A percentile compares a stretch with the other conserved stretches of the same genome.
Conservation (phyloP, 1,140 invertebrate genomes). For the Ceratosolen fusciceps region DNA sequence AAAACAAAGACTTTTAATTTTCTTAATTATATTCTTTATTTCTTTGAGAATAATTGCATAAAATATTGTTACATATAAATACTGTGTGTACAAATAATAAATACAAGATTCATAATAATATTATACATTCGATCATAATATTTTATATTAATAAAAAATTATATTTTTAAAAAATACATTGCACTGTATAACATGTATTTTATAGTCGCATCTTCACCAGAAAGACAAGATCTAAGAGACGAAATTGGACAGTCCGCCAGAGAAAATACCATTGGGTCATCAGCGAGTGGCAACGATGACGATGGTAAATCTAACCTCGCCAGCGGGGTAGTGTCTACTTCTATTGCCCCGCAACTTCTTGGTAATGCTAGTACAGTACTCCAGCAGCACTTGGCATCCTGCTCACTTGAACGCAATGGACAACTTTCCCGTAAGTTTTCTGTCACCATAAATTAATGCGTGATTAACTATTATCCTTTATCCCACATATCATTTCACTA, state of each 20-base stretch:
- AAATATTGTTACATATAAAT: no score
- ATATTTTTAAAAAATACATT: no score
- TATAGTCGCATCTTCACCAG: conserved; percentile 76
- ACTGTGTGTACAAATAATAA: no score
- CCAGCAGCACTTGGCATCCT: conserved; percentile 48
- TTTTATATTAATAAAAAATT: no score
- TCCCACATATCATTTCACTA: no score
- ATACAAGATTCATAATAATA: no score
- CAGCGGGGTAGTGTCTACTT: background rate
- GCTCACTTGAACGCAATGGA: conserved; percentile 70
- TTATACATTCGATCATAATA: no score
- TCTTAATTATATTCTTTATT: no score
- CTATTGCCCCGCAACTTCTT: conserved; percentile 29
- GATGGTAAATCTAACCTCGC: background rate
- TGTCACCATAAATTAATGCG: background rate
- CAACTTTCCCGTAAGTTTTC: conserved; percentile 75
- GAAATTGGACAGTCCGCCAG: conserved; percentile 57
- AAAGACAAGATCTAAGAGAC: conserved; percentile 69
- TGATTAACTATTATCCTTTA: background rate
- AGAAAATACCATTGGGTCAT: conserved; percentile 1
- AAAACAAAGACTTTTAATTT: no score
- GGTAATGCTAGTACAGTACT: conserved; percentile 48
- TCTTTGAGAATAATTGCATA: no score
- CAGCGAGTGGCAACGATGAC: background rate
- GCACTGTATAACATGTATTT: no score